Conservation (phyloP, 2,797 vertebrate species). For the Peromyscus melanophrys region DNA sequence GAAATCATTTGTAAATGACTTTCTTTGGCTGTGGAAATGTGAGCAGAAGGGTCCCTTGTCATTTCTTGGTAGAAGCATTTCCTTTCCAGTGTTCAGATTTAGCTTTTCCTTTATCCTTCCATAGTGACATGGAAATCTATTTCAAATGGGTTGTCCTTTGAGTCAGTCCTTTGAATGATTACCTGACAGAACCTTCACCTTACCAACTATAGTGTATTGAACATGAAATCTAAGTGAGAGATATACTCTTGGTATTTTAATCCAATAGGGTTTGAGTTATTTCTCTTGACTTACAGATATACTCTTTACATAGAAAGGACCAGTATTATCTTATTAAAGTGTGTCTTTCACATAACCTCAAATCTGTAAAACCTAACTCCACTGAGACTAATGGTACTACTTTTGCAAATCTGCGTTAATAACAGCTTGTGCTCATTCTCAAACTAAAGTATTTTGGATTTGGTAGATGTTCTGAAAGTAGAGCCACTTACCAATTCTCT, state of each 20-base stretch:
- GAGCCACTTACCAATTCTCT: neutral
- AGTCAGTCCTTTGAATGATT: conserved; percentile 8
- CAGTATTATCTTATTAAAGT: conserved; percentile 31
- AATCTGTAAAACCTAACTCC: neutral
- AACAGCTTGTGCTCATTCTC: neutral
- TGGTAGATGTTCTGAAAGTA: conserved; percentile 5
- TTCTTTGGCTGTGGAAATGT: conserved; percentile 36
- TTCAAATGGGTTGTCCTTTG: conserved; percentile 7
- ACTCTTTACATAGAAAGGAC: neutral
- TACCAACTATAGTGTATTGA: neutral
- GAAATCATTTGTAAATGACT: conserved; percentile 13
- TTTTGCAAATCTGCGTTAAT: neutral
- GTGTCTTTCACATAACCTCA: neutral
- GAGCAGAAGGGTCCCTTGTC: neutral
- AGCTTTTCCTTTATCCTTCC: neutral
- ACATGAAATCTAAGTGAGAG: conserved; percentile 39
- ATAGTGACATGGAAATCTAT: neutral
- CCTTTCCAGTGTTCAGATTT: neutral
- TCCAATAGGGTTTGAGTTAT: conserved; percentile 9
- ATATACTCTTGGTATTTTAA: conserved; percentile 41
- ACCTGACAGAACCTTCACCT: neutral
- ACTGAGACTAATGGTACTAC: neutral
- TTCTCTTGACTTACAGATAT: neutral
- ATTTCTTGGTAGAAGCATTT: conserved; percentile 53
- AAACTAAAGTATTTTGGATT: conserved; percentile 28